Percentiles rank a stretch among this genome's conserved stretches.
Evolutionary conservation across 2,888 invertebrate genomes (phyloP).

Genomic region (Balanococcus diminutus): DNA sequence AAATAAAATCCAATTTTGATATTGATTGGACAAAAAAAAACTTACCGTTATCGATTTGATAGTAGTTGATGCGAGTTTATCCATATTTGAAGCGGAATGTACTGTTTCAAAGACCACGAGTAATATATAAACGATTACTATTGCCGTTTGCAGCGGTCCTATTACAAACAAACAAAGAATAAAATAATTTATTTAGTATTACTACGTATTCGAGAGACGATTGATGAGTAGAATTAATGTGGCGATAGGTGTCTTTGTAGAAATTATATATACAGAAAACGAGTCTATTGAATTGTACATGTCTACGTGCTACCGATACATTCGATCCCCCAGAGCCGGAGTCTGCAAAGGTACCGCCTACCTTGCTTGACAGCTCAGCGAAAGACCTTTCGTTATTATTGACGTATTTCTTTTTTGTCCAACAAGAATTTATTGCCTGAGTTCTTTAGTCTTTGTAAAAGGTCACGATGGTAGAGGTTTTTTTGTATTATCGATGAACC

Average conservation of each 20-base stretch:
- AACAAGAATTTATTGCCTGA: no score
- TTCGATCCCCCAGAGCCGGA: no score
- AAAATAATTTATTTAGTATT: not conserved
- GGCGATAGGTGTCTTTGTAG: not conserved
- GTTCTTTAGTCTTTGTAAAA: no score
- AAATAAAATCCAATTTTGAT: not conserved
- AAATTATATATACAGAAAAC: not conserved
- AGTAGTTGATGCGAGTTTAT: not conserved
- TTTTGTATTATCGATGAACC: no score
- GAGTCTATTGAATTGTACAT: no score
- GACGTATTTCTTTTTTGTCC: no score
- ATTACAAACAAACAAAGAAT: not conserved
- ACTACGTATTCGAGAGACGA: not conserved
- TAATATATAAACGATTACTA: constrained; percentile 42
- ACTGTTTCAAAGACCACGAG: constrained; percentile 36
- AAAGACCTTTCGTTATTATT: no score
- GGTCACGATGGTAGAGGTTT: no score
- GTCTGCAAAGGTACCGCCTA: no score
- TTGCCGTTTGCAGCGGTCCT: constrained; percentile 49
- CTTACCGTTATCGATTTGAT: not conserved
- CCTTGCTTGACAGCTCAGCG: no score
- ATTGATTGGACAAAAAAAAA: not conserved
- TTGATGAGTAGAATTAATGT: not conserved
- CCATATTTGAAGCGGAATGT: constrained; percentile 4
- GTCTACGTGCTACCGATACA: no score